Evolutionary conservation across 2,888 invertebrate species (phyloP), one percentile per base, ranked within the genome.

Genomic region (Euzophera pinguis): DNA sequence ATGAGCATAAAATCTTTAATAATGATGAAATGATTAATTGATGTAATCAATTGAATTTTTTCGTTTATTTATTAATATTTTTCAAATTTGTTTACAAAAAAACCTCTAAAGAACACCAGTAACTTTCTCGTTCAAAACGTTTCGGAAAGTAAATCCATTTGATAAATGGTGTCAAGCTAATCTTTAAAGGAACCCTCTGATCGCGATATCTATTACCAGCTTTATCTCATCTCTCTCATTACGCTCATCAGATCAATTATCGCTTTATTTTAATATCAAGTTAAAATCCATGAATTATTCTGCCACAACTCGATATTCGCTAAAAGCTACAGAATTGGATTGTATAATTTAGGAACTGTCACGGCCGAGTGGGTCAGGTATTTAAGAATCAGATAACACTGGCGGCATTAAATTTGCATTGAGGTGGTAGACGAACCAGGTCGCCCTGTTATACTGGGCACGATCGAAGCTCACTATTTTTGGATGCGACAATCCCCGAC

Each of bases 401-500:
- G 74, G 69, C 62, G 82, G 77, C 83, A 88, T 89, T 90, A 88
- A 84, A 74, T 70, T 81, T 84, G 80, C 81, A 88, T 22, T 22
- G 22, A 22, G 22, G 22, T 22, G 65, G 65, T 70, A 43, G 35
- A 22, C 35, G 32, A 51, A 43, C 51, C 51, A 42, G 51, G 41
- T 41, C 50, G 32, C 17, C 10, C 81, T 78, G 76, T 72, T 89
- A 88, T 81, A 86, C 78, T 82, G 71, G 81, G 84, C 78, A 62
- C 81, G 81, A 84, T 89, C 84, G 85, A 85, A 86, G 69, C 75
- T 63, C 62, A 73, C 86, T 88, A 88, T 88, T 87, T 81, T 83
- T 83, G 85, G 81, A 73, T 73, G 78, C 75, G 76, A 75, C 75
- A 78, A 78, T 81, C 73, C 76, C 66, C 71, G 71, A 70, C 1